A percentile compares a stretch with the other conserved stretches of the same genome.
These are phyloP conservation scores for Limonius californicus DNA, from an alignment of 1,140 invertebrate genomes.

Conservation along the genomic window DNA sequence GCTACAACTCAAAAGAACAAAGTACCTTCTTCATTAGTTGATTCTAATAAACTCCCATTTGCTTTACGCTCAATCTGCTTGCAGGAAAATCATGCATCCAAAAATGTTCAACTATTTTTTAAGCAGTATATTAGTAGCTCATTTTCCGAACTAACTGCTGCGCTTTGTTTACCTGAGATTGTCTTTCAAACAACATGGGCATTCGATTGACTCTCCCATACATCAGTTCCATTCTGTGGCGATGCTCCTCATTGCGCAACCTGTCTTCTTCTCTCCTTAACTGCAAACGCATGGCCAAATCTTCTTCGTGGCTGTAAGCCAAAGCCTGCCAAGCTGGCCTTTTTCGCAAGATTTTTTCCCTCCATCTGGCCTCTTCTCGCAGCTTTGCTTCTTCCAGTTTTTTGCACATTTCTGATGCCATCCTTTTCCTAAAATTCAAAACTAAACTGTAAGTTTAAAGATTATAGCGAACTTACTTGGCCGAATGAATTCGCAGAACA, in stretches of 20 bases:
- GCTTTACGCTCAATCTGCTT: not conserved
- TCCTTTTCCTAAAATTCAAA: conserved; percentile 50
- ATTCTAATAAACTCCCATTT: not conserved
- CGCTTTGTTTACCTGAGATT: conserved; percentile 60
- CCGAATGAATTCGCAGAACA: conserved; percentile 62
- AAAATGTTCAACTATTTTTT: not conserved
- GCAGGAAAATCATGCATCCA: not conserved
- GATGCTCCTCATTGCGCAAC: conserved; percentile 61
- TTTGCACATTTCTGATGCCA: conserved; percentile 60
- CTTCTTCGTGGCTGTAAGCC: conserved; percentile 63
- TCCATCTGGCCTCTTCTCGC: conserved; percentile 53
- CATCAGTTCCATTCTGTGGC: conserved; percentile 68
- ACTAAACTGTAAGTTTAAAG: no score
- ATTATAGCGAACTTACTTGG: conserved; percentile 47
- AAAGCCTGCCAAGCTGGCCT: conserved; percentile 67
- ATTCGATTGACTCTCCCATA: conserved; percentile 63
- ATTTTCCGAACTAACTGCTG: no score
- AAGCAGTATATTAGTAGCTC: no score
- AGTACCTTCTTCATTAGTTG: not conserved
- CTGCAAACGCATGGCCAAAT: conserved; percentile 61
- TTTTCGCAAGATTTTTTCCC: conserved; percentile 57
- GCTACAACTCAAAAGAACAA: no score
- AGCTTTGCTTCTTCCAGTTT: conserved; percentile 56
- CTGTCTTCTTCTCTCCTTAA: conserved; percentile 62
- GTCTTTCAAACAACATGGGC: conserved; percentile 65